Evolutionary conservation across 2,113 vertebrate species (phyloP).

Genomic region (Agapornis roseicollis): DNA sequence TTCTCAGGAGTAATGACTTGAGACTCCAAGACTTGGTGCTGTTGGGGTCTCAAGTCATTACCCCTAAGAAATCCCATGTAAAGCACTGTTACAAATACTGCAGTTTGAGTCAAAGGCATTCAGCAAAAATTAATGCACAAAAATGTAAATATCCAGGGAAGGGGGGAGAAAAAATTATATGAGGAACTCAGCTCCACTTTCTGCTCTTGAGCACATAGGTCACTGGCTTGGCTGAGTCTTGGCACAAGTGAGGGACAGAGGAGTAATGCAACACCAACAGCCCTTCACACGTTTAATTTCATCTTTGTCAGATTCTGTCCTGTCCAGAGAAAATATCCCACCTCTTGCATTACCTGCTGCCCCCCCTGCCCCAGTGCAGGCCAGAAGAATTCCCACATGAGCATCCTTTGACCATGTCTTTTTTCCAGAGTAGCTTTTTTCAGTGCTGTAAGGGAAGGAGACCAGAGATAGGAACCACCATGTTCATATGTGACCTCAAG

Average conservation of each 20-base stretch:
- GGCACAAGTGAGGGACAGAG: fast-evolving
- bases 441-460: not conserved
- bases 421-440: not conserved
- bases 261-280: not conserved
- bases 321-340: fast-evolving
- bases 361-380: not conserved
- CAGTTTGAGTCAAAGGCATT: not conserved
- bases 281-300: fast-evolving
- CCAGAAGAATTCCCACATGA: not conserved
- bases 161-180: not conserved
- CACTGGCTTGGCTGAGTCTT: not conserved
- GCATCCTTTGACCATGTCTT: fast-evolving
- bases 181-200: not conserved
- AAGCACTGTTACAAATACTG: not conserved
- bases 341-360: not conserved
- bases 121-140: not conserved
- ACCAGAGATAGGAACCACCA: not conserved
- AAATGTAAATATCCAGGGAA: fast-evolving
- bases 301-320: not conserved
- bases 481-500: not conserved
- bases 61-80: not conserved
- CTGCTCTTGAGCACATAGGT: not conserved
- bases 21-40: not conserved
- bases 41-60: not conserved
- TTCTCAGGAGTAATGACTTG: not conserved